Conservation (phyloP, 2,888 invertebrate species). For the Melieria picta region DNA sequence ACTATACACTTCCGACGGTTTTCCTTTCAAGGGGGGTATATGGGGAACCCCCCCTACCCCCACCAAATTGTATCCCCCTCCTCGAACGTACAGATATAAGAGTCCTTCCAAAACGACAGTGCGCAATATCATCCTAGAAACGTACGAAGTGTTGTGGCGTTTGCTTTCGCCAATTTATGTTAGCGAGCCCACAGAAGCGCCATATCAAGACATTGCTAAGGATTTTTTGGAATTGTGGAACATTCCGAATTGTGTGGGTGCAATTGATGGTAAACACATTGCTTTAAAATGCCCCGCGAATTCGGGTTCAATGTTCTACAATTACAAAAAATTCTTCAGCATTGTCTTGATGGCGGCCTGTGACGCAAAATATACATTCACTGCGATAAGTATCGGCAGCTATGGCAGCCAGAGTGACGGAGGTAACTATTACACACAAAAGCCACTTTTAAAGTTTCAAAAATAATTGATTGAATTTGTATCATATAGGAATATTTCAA, state of each 20-base stretch:
- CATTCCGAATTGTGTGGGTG: constrained; percentile 30
- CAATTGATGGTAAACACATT: constrained; percentile 25
- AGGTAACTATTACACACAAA: neutral
- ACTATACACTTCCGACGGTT: too few species aligned
- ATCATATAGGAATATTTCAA: neutral
- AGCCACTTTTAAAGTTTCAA: too few species aligned
- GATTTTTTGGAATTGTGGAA: constrained; percentile 31
- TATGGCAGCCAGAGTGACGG: constrained; percentile 20
- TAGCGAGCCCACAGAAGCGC: constrained; percentile 15
- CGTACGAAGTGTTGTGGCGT: constrained; percentile 30
- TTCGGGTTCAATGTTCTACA: neutral
- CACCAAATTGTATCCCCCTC: too few species aligned
- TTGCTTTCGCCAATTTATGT: constrained; percentile 26
- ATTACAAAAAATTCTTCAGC: constrained; percentile 4
- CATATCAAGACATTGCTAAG: constrained; percentile 16
- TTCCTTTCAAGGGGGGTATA: too few species aligned
- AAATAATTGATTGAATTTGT: too few species aligned
- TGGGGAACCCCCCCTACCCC: too few species aligned
- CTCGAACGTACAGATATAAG: too few species aligned
- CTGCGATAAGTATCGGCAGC: constrained; percentile 22
- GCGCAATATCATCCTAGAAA: constrained; percentile 29
- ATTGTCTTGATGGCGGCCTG: constrained; percentile 29
- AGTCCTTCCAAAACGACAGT: constrained; percentile 31
- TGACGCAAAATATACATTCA: constrained; percentile 29
- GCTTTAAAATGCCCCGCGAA: constrained; percentile 11